A percentile compares a stretch with the other conserved stretches of the same genome.
These are phyloP conservation scores for Tenthredo amoena DNA, from an alignment of 2,888 invertebrate species.

Conservation along the genomic window DNA sequence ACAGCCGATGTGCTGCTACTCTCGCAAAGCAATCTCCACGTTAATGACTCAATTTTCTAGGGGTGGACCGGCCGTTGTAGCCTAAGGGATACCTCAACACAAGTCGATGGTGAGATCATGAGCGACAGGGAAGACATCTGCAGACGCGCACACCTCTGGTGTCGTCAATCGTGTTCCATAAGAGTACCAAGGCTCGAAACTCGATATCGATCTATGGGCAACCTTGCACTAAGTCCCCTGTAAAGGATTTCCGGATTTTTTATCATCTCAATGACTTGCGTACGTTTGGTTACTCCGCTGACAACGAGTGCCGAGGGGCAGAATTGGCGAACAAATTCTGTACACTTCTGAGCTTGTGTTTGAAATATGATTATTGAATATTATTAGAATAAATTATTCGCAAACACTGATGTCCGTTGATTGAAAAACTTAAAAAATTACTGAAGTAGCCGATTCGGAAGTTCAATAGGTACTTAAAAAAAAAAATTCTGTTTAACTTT, in stretches of 20 bases:
- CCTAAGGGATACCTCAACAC: slow-evolving; percentile 62
- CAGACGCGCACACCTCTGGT: slow-evolving; percentile 57
- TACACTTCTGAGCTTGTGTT: not conserved
- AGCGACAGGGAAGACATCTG: slow-evolving; percentile 61
- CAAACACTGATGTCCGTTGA: not conserved
- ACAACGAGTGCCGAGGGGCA: not conserved
- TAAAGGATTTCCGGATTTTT: not conserved
- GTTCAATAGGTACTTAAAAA: slow-evolving; percentile 49
- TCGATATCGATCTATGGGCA: slow-evolving; percentile 56
- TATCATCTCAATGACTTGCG: not conserved
- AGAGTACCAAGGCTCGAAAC: slow-evolving; percentile 61
- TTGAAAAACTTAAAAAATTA: no score
- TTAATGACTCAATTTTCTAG: slow-evolving; percentile 56
- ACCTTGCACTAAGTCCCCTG: slow-evolving; percentile 61
- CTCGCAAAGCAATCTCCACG: slow-evolving; percentile 56
- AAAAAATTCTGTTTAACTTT: slow-evolving; percentile 57
- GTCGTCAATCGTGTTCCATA: slow-evolving; percentile 63
- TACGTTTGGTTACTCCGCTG: not conserved
- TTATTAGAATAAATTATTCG: not conserved
- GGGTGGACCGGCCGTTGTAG: slow-evolving; percentile 52
- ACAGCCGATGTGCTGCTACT: slow-evolving; percentile 61
- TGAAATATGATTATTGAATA: not conserved
- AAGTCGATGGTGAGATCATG: slow-evolving; percentile 57
- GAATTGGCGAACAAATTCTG: not conserved
- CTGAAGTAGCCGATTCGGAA: not conserved